Percentiles rank a stretch among this genome's conserved stretches.
Evolutionary conservation across 2,797 vertebrate species (phyloP).

Genomic region (Coccyzus lansbergi): DNA sequence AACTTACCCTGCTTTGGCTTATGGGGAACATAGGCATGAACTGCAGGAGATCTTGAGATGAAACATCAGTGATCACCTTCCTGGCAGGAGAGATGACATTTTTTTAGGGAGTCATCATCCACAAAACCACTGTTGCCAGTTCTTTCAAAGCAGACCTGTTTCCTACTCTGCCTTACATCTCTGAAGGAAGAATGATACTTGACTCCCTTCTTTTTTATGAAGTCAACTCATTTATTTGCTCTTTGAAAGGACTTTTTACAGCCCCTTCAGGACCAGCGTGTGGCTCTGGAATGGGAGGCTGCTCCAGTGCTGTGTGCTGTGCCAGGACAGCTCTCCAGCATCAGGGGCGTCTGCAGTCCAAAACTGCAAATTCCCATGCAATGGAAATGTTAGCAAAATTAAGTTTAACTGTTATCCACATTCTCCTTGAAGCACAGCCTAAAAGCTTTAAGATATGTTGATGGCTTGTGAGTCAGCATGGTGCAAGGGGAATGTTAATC

Average conservation of each 20-base stretch:
- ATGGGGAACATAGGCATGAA: not conserved
- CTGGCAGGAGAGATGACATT: not conserved
- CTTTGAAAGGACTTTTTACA: not conserved
- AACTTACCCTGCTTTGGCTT: not conserved
- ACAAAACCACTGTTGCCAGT: not conserved
- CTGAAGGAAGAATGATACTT: not conserved
- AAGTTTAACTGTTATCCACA: accelerated
- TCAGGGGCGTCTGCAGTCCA: not conserved
- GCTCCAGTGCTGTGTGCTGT: accelerated
- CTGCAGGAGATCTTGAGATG: not conserved
- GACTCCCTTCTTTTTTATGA: not conserved
- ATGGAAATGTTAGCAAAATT: not conserved
- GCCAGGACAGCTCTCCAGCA: not conserved
- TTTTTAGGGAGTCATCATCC: not conserved
- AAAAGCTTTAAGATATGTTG: not conserved
- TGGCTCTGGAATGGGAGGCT: not conserved
- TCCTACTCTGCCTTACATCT: not conserved
- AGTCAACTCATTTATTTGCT: slow-evolving; percentile 11
- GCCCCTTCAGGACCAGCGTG: not conserved
- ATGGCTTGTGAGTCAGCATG: not conserved
- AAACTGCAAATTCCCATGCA: not conserved
- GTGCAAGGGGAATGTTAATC: not conserved
- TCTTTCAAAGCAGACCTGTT: not conserved
- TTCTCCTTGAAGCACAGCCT: not conserved
- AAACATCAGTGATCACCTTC: not conserved